phyloP scores from a whole-genome alignment of 2,888 invertebrate genomes.

The Galeruca laticollis region DNA sequence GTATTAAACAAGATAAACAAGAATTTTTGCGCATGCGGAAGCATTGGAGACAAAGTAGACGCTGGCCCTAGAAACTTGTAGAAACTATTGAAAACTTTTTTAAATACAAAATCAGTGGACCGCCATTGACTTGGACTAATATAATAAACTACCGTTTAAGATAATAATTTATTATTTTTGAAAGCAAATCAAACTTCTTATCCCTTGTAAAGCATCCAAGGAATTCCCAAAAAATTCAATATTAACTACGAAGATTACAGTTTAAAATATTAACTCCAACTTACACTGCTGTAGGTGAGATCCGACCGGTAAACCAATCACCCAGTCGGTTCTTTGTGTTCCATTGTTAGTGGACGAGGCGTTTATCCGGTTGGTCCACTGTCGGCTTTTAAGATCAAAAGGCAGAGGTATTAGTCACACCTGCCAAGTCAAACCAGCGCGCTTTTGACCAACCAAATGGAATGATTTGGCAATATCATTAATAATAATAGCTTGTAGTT shows the following conservation, averaged over 20 bases:
- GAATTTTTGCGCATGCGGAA: too few species aligned
- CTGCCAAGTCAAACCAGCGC: constrained; percentile 64
- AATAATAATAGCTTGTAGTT: constrained; percentile 59
- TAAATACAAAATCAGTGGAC: too few species aligned
- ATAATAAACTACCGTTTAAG: not conserved
- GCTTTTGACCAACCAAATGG: constrained; percentile 61
- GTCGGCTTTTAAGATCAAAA: constrained; percentile 64
- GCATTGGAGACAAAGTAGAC: too few species aligned
- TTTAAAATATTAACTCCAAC: constrained; percentile 64
- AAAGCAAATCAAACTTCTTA: constrained; percentile 1
- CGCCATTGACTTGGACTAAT: too few species aligned
- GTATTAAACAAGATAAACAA: too few species aligned
- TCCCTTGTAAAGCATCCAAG: constrained; percentile 39
- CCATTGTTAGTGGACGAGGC: constrained; percentile 1
- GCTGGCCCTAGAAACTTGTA: too few species aligned
- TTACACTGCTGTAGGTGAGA: constrained; percentile 65
- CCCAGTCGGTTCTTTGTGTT: constrained; percentile 39
- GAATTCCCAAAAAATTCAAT: constrained; percentile 61
- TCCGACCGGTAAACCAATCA: constrained; percentile 53
- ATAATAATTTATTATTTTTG: constrained; percentile 9
- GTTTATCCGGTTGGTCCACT: constrained; percentile 54
- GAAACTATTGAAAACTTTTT: too few species aligned
- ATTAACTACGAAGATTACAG: constrained; percentile 62
- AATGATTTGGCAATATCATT: constrained; percentile 66
- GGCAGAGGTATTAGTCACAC: constrained; percentile 66